Evolutionary conservation across 2,797 vertebrate species (phyloP).

Genomic region (Naso thynnoides): DNA sequence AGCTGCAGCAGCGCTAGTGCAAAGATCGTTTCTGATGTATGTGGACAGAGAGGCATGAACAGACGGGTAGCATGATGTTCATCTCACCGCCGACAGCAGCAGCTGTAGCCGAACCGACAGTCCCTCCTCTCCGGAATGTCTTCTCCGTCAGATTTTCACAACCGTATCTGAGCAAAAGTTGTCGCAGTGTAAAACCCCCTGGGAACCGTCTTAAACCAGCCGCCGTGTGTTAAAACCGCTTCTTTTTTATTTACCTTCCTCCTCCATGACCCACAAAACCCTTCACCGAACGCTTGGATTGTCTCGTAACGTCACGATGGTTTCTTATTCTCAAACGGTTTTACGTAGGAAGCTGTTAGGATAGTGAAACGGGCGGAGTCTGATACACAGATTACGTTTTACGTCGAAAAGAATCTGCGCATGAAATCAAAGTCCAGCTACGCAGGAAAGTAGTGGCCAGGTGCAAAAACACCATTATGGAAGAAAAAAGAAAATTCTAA

Average conservation of each 20-base stretch:
- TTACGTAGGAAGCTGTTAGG: slow-evolving; percentile 46
- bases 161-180: slow-evolving; percentile 1
- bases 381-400: background rate
- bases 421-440: slow-evolving; percentile 50
- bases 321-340: slow-evolving; percentile 51
- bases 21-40: slow-evolving; percentile 9
- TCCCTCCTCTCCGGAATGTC: slow-evolving; percentile 53
- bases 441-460: background rate
- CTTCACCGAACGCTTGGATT: slow-evolving; percentile 38
- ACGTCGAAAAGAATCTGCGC: slow-evolving; percentile 19
- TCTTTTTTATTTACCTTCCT: slow-evolving; percentile 77
- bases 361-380: background rate
- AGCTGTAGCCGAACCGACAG: slow-evolving; percentile 54
- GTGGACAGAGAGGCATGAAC: slow-evolving; percentile 25
- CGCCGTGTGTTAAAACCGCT: slow-evolving; percentile 25
- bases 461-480: background rate
- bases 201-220: slow-evolving; percentile 19
- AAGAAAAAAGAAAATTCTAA: background rate
- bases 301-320: slow-evolving; percentile 10
- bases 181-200: slow-evolving; percentile 14
- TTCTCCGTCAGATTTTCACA: slow-evolving; percentile 18
- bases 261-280: slow-evolving; percentile 80
- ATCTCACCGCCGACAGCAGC: slow-evolving; percentile 77
- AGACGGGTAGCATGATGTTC: slow-evolving; percentile 66
- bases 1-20: slow-evolving; percentile 51